A percentile compares a stretch with the other conserved stretches of the same genome.
These are phyloP conservation scores for Pangasianodon gigas DNA, from an alignment of 2,113 vertebrate species.

Conservation along the genomic window DNA sequence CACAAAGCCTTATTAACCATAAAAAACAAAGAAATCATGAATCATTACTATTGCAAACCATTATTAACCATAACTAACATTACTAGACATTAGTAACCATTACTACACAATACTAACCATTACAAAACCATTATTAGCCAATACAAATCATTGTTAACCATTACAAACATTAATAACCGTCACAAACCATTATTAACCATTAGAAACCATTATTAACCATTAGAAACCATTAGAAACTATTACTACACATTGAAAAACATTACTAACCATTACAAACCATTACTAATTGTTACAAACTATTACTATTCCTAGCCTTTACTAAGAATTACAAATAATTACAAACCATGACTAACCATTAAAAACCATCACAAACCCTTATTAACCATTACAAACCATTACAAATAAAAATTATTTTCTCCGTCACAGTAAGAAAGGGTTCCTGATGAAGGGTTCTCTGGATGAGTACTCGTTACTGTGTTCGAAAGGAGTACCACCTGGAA, in stretches of 20 bases:
- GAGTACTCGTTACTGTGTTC: not conserved
- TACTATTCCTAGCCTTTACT: not conserved
- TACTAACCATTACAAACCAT: too few relatives aligned
- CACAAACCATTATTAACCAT: not conserved
- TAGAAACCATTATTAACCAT: not conserved
- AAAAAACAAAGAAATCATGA: not conserved
- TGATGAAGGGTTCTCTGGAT: not conserved
- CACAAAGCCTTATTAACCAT: not conserved
- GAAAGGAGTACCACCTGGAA: not conserved
- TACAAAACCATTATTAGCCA: not conserved
- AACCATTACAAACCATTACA: not conserved
- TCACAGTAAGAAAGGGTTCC: not conserved
- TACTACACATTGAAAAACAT: not conserved
- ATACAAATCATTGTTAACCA: not conserved
- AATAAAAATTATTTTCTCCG: too few relatives aligned
- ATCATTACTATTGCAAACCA: too few relatives aligned
- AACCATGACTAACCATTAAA: not conserved
- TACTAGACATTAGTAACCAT: too few relatives aligned
- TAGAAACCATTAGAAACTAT: not conserved
- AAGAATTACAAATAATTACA: not conserved
- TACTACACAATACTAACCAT: too few relatives aligned
- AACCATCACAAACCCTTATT: not conserved
- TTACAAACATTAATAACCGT: not conserved
- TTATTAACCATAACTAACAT: too few relatives aligned
- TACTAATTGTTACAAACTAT: too few relatives aligned